Percentiles rank a stretch among this genome's conserved stretches.
phyloP scores from a whole-genome alignment of 64 coral and sea anemone genomes.

The Montipora sp. region DNA sequence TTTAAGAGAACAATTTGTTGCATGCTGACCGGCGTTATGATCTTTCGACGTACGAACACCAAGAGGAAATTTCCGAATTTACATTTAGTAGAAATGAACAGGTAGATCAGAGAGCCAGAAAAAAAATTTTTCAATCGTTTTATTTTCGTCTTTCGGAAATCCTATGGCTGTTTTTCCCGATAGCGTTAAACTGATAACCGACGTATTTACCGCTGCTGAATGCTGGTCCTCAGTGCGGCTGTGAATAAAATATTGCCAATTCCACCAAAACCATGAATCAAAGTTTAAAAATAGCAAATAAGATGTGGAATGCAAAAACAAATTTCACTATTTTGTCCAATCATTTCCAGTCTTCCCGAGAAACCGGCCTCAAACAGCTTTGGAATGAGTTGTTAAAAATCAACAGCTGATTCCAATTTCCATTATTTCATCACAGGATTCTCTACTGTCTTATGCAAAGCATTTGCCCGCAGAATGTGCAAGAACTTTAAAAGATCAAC shows the following conservation, averaged over 20 bases:
- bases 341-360: slow-evolving; percentile 5
- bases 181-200: too few species aligned
- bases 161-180: too few species aligned
- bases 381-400: background rate
- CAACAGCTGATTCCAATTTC: background rate
- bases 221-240: too few species aligned
- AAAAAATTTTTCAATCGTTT: too few species aligned
- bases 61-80: too few species aligned
- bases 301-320: slow-evolving; percentile 11
- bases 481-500: slow-evolving; percentile 18
- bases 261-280: slow-evolving; percentile 3
- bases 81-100: too few species aligned
- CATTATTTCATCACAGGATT: slow-evolving; percentile 15
- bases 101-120: too few species aligned
- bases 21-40: too few species aligned
- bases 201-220: background rate
- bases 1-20: background rate
- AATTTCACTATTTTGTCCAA: slow-evolving; percentile 13
- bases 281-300: slow-evolving; percentile 29
- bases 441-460: slow-evolving; percentile 5
- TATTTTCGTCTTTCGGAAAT: too few species aligned
- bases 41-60: too few species aligned
- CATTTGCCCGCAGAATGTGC: background rate
- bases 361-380: background rate
- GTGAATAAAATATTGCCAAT: slow-evolving; percentile 13